Evolutionary conservation across 2,113 vertebrate genomes (phyloP).

Genomic region (Tragelaphus imberbis): DNA sequence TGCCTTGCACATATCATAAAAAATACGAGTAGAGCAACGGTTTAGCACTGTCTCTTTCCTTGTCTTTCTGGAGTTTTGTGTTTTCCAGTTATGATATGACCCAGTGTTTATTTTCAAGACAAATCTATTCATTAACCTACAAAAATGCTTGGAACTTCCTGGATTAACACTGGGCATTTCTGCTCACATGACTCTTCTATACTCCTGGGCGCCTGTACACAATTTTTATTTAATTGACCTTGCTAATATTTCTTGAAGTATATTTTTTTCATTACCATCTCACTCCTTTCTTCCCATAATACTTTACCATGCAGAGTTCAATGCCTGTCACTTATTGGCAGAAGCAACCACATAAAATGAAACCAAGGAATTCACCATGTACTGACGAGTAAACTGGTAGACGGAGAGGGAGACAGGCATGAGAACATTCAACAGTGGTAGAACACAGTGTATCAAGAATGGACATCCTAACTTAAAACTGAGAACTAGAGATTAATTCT

Average conservation of each 20-base stretch:
- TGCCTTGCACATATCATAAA: neutral
- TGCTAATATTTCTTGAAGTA: neutral
- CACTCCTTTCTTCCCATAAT: neutral
- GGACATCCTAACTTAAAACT: neutral
- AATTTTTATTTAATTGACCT: neutral
- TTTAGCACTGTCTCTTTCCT: neutral
- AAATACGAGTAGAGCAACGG: neutral
- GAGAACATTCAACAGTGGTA: neutral
- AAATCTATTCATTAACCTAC: neutral
- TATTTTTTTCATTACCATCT: neutral
- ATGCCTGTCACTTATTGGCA: neutral
- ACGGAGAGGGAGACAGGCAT: neutral
- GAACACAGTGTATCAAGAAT: neutral
- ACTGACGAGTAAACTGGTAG: neutral
- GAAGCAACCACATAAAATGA: neutral
- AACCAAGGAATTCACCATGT: neutral
- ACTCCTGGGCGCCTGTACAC: neutral
- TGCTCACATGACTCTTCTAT: neutral
- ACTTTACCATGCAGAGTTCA: neutral
- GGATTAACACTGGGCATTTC: neutral
- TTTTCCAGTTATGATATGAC: neutral
- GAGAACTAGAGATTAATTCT: neutral
- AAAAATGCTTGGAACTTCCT: neutral
- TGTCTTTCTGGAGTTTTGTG: neutral
- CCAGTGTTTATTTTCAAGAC: neutral